Percentiles rank a stretch among this genome's conserved stretches.
These are phyloP conservation scores for Phrynocephalus versicolor DNA, from an alignment of 2,113 vertebrate genomes.

Conservation along the genomic window DNA sequence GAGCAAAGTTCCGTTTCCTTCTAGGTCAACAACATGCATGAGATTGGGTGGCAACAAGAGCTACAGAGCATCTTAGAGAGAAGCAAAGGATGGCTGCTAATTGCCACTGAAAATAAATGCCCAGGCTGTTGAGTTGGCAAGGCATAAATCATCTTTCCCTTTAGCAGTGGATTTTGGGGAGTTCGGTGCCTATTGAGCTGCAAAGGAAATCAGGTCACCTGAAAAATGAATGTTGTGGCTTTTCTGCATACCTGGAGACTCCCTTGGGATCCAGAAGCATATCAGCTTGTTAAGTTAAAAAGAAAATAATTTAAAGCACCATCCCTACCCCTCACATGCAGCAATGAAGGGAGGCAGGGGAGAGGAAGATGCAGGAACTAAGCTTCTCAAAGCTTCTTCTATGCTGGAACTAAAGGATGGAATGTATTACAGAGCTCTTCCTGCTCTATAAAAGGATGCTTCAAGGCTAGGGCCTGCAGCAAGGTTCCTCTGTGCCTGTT, in stretches of 20 bases:
- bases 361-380: not conserved
- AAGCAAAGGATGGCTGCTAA: not conserved
- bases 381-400: not conserved
- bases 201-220: not conserved
- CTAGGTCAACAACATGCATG: too few relatives aligned
- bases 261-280: not conserved
- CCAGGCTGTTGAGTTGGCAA: not conserved
- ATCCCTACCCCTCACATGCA: too few relatives aligned
- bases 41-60: not conserved
- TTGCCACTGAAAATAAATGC: not conserved
- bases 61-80: too few relatives aligned
- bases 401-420: too few relatives aligned
- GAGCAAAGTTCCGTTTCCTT: not conserved
- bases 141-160: not conserved
- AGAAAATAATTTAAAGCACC: not conserved
- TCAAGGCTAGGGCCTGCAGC: too few relatives aligned
- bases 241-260: not conserved
- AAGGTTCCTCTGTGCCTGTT: too few relatives aligned
- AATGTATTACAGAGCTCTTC: too few relatives aligned
- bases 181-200: not conserved
- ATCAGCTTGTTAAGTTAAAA: not conserved
- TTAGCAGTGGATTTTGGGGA: not conserved
- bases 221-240: not conserved
- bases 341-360: not conserved
- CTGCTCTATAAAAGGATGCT: too few relatives aligned